Percentiles rank a stretch among this genome's conserved stretches.
phyloP scores from a whole-genome alignment of 2,797 vertebrate species.

The Malurus splendens region DNA sequence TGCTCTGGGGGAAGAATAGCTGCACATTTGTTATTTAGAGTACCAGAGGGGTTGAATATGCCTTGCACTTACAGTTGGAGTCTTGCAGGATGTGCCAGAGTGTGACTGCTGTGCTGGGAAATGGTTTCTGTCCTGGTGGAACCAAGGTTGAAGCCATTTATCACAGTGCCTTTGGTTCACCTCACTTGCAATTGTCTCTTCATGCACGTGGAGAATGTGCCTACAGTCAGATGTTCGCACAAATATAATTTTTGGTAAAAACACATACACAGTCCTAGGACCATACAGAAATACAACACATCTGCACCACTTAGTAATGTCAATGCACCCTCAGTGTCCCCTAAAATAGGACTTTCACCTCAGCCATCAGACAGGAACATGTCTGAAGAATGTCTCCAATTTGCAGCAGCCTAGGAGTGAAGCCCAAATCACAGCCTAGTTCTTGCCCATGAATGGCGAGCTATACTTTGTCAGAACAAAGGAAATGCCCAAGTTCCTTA shows the following conservation, averaged over 20 bases:
- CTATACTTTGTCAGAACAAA: not conserved
- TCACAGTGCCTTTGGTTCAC: not conserved
- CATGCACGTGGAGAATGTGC: fast-evolving
- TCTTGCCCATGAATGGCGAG: not conserved
- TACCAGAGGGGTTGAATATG: not conserved
- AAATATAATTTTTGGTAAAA: not conserved
- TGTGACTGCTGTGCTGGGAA: not conserved
- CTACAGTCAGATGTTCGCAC: not conserved
- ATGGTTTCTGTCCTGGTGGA: not conserved
- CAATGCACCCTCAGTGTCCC: not conserved
- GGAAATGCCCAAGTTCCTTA: not conserved
- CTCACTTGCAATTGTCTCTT: not conserved
- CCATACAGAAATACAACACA: not conserved
- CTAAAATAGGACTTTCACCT: not conserved
- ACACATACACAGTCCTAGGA: not conserved
- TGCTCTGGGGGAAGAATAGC: not conserved
- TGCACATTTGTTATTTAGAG: slow-evolving; percentile 2
- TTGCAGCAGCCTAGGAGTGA: not conserved
- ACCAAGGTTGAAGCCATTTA: not conserved
- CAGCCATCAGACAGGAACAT: not conserved
- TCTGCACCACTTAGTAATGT: not conserved
- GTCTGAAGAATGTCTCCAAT: not conserved
- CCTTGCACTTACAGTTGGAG: not conserved
- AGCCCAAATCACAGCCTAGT: not conserved
- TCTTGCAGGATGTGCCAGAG: not conserved